Evolutionary conservation across 2,888 invertebrate species (phyloP).

Genomic region (Horisme vitalbata): DNA sequence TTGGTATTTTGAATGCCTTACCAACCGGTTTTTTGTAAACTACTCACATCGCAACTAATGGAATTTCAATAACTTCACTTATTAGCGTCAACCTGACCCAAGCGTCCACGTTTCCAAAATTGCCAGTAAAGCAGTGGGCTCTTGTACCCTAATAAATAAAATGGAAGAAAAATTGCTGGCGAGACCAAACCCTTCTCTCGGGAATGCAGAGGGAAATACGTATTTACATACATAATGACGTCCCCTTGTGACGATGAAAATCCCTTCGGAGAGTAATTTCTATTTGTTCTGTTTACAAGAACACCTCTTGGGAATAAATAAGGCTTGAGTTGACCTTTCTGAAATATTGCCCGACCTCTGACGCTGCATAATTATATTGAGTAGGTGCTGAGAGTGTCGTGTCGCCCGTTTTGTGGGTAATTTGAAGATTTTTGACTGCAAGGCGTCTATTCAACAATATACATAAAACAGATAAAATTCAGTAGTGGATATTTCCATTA

Average conservation of each 20-base stretch:
- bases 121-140: constrained; percentile 29
- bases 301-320: constrained; percentile 30
- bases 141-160: constrained; percentile 57
- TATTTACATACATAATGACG: constrained; percentile 56
- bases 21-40: too few species aligned
- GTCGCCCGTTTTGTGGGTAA: background rate
- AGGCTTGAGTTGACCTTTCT: constrained; percentile 29
- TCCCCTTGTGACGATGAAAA: constrained; percentile 40
- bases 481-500: too few species aligned
- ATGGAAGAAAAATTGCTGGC: constrained; percentile 53
- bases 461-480: too few species aligned
- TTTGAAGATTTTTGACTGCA: background rate
- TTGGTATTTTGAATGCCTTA: too few species aligned
- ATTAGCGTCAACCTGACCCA: constrained; percentile 6
- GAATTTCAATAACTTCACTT: background rate
- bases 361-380: constrained; percentile 20
- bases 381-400: background rate
- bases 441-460: too few species aligned
- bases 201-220: constrained; percentile 45
- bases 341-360: constrained; percentile 19
- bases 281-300: constrained; percentile 35
- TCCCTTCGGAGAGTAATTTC: constrained; percentile 34
- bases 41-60: too few species aligned
- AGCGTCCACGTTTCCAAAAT: constrained; percentile 21
- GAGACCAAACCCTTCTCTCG: constrained; percentile 44